phyloP scores from a whole-genome alignment of 2,888 invertebrate species.

The Erebia aethiops region DNA sequence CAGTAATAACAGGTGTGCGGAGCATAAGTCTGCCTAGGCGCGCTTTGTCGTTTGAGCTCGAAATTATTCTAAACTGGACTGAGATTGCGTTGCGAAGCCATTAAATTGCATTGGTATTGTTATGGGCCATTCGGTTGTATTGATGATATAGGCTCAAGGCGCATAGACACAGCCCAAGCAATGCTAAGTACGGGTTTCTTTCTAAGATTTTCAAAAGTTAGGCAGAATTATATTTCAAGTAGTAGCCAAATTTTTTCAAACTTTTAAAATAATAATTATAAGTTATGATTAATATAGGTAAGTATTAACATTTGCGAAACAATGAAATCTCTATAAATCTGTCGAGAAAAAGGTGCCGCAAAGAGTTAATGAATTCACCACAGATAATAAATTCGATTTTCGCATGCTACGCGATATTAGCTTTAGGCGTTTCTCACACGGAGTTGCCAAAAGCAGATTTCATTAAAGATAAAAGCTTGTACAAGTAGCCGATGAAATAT shows the following conservation, averaged over 20 bases:
- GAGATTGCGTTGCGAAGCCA: conserved; percentile 29
- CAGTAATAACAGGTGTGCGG: conserved; percentile 31
- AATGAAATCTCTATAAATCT: not conserved
- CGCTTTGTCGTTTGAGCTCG: conserved; percentile 31
- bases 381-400: conserved; percentile 31
- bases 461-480: conserved; percentile 24
- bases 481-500: not conserved
- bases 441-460: conserved; percentile 28
- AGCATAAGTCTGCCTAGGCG: conserved; percentile 25
- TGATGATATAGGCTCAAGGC: not conserved
- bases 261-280: too few relatives aligned
- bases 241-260: too few relatives aligned
- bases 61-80: conserved; percentile 29
- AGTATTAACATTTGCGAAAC: not conserved
- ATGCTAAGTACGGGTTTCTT: not conserved
- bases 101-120: conserved; percentile 32
- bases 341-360: conserved; percentile 16
- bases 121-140: conserved; percentile 9
- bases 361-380: conserved; percentile 25
- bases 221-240: not conserved
- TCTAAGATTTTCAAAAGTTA: not conserved
- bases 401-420: conserved; percentile 23
- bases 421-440: conserved; percentile 24
- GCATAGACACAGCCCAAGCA: not conserved
- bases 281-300: too few relatives aligned